phyloP scores from a whole-genome alignment of 2,113 vertebrate genomes.

The Tretioscincus oriximinensis region DNA sequence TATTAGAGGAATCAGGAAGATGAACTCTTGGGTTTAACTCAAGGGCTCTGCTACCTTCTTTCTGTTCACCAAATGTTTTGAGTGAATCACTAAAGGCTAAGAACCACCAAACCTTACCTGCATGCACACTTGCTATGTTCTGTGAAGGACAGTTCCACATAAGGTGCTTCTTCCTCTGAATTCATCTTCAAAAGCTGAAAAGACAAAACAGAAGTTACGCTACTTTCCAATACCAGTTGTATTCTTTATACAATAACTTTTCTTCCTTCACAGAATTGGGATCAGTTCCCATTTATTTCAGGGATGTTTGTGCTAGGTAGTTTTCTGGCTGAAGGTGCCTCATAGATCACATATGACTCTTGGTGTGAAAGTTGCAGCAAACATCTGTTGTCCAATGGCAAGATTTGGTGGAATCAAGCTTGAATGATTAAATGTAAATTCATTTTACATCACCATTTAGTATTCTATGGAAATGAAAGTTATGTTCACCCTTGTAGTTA shows the following conservation, averaged over 20 bases:
- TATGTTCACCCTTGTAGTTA: too few relatives aligned
- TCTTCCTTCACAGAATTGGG: too few relatives aligned
- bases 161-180: conserved; percentile 52
- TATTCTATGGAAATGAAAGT: too few relatives aligned
- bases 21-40: not conserved
- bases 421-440: too few relatives aligned
- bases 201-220: conserved; percentile 45
- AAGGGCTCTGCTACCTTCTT: not conserved
- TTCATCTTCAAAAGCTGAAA: conserved; percentile 77
- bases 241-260: not conserved
- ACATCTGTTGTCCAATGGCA: not conserved
- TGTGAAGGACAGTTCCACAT: conserved; percentile 66
- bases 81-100: not conserved
- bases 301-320: not conserved
- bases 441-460: too few relatives aligned
- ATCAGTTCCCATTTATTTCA: rapidly evolving
- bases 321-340: too few relatives aligned
- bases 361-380: not conserved
- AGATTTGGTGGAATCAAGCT: too few relatives aligned
- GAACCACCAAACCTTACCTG: conserved; percentile 62
- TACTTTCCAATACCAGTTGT: not conserved
- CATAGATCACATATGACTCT: too few relatives aligned
- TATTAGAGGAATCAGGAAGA: not conserved
- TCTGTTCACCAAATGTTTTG: not conserved
- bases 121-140: conserved; percentile 74